Evolutionary conservation across 2,888 invertebrate species (phyloP).

Genomic region (Parnassius smintheus): DNA sequence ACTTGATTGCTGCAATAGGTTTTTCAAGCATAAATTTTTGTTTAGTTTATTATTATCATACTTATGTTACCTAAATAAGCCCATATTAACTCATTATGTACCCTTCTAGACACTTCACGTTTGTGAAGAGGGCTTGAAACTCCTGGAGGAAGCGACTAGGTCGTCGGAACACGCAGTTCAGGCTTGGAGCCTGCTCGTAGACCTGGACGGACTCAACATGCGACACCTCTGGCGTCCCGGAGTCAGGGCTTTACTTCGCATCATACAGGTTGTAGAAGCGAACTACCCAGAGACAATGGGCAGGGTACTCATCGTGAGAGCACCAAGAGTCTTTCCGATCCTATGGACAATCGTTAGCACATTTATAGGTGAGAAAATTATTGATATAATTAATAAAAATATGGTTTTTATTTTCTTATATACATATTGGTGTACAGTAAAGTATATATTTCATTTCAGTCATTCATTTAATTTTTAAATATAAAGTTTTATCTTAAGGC

Average conservation of each 20-base stretch:
- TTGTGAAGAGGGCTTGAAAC: slow-evolving; percentile 94
- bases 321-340: slow-evolving; percentile 96
- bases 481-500: too few species aligned
- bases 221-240: slow-evolving; percentile 97
- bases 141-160: slow-evolving; percentile 92
- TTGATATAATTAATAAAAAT: background rate
- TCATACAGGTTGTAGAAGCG: slow-evolving; percentile 89
- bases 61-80: too few species aligned
- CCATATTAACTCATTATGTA: background rate
- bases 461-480: too few species aligned
- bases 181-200: slow-evolving; percentile 94
- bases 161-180: slow-evolving; percentile 91
- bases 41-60: too few species aligned
- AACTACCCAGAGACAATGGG: slow-evolving; percentile 98
- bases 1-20: too few species aligned
- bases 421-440: too few species aligned
- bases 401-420: too few species aligned
- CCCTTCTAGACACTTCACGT: slow-evolving; percentile 86
- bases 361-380: slow-evolving; percentile 86
- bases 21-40: too few species aligned
- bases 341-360: slow-evolving; percentile 97
- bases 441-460: too few species aligned
- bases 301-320: slow-evolving; percentile 92
- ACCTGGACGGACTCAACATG: slow-evolving; percentile 97
- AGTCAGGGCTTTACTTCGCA: slow-evolving; percentile 85